Evolutionary conservation across 2,888 invertebrate genomes (phyloP).

Genomic region (Philereme transversata): DNA sequence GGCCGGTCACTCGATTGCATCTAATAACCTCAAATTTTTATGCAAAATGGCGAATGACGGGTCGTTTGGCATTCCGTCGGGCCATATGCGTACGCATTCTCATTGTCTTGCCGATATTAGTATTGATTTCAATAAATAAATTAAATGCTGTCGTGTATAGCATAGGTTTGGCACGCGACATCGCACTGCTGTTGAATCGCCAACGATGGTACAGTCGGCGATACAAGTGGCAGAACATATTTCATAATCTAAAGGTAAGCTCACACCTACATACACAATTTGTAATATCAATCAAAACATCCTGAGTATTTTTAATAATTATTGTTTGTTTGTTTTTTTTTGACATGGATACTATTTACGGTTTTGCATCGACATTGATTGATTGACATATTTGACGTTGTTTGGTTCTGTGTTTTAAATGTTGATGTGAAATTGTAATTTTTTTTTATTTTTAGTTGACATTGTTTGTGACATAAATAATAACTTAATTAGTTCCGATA

Average conservation of each 20-base stretch:
- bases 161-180: constrained; percentile 80
- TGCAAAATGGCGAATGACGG: constrained; percentile 82
- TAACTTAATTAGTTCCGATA: too few species aligned
- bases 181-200: constrained; percentile 72
- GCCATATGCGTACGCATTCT: constrained; percentile 81
- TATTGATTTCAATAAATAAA: constrained; percentile 84
- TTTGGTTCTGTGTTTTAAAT: too few species aligned
- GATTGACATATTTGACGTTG: too few species aligned
- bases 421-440: too few species aligned
- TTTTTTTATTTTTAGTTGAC: too few species aligned
- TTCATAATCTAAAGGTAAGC: not conserved
- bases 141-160: constrained; percentile 79
- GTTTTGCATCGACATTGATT: too few species aligned
- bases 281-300: too few species aligned
- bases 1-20: constrained; percentile 82
- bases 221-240: not conserved
- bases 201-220: constrained; percentile 57
- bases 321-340: too few species aligned
- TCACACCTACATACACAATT: too few species aligned
- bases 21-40: constrained; percentile 83
- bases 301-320: too few species aligned
- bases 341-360: too few species aligned
- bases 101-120: constrained; percentile 83
- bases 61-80: constrained; percentile 80
- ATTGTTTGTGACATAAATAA: too few species aligned